Evolutionary conservation across 2,888 invertebrate species (phyloP).

Genomic region (Lochmaea crataegi): DNA sequence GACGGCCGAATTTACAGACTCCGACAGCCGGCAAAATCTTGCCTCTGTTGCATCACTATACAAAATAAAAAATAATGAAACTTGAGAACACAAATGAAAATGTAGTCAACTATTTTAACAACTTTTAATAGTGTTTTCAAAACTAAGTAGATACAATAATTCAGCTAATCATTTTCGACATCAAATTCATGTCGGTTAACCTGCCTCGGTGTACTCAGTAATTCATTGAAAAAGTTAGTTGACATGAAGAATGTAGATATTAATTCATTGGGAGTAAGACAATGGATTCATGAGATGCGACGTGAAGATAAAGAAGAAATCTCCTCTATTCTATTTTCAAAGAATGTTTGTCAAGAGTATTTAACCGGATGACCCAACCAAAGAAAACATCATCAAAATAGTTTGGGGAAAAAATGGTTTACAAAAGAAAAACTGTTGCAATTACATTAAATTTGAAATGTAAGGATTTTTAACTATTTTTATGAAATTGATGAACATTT

Average conservation of each 20-base stretch:
- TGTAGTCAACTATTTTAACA: too few relatives aligned
- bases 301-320: constrained; percentile 54
- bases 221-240: constrained; percentile 50
- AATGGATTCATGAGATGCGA: constrained; percentile 55
- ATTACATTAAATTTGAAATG: too few relatives aligned
- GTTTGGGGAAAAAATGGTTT: not conserved
- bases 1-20: too few relatives aligned
- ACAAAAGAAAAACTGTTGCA: not conserved
- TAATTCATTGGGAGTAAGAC: constrained; percentile 55
- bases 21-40: too few relatives aligned
- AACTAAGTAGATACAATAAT: too few relatives aligned
- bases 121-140: too few relatives aligned
- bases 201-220: constrained; percentile 35
- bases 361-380: constrained; percentile 3
- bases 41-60: too few relatives aligned
- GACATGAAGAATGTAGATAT: constrained; percentile 55
- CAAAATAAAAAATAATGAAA: too few relatives aligned
- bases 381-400: constrained; percentile 25
- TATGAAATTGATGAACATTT: too few relatives aligned
- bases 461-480: not conserved
- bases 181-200: constrained; percentile 21
- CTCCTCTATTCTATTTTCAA: constrained; percentile 51
- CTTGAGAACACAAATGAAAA: too few relatives aligned
- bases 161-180: constrained; percentile 31
- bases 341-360: constrained; percentile 46